Evolutionary conservation across 2,113 vertebrate species (phyloP).

Genomic region (Tringa solitaria): DNA sequence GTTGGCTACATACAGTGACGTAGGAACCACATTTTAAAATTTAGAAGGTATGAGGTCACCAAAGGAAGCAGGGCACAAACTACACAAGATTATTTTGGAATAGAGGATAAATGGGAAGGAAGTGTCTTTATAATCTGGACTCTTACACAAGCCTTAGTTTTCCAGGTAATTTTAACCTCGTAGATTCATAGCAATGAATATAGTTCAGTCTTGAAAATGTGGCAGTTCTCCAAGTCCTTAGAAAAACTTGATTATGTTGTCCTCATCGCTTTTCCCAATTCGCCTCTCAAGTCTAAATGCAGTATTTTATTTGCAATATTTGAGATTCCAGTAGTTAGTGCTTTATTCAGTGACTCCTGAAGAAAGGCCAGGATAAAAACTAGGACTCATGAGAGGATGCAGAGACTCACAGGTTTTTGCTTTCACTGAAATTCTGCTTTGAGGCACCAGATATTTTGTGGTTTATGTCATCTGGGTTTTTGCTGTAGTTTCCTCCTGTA

Average conservation of each 20-base stretch:
- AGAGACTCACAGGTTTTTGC: not conserved
- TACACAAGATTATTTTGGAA: not conserved
- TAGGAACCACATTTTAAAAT: not conserved
- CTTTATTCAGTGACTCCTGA: conserved; percentile 1
- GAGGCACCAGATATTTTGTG: not conserved
- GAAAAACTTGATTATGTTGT: not conserved
- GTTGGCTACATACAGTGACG: not conserved
- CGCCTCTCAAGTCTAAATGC: not conserved
- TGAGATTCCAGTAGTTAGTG: not conserved
- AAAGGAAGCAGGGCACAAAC: not conserved
- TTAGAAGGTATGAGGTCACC: not conserved
- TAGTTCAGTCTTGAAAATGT: not conserved
- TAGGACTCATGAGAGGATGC: not conserved
- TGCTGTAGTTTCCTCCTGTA: not conserved
- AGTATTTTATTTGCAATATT: not conserved
- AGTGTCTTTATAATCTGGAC: not conserved
- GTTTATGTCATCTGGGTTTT: not conserved
- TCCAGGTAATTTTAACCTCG: not conserved
- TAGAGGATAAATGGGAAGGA: not conserved
- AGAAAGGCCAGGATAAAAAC: not conserved
- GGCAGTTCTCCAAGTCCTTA: not conserved
- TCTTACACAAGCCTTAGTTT: not conserved
- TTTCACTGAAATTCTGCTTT: not conserved
- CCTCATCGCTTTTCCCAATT: not conserved
- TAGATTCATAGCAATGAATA: not conserved